Evolutionary conservation across 2,113 vertebrate genomes (phyloP).

Genomic region (Todiramphus chloris): DNA sequence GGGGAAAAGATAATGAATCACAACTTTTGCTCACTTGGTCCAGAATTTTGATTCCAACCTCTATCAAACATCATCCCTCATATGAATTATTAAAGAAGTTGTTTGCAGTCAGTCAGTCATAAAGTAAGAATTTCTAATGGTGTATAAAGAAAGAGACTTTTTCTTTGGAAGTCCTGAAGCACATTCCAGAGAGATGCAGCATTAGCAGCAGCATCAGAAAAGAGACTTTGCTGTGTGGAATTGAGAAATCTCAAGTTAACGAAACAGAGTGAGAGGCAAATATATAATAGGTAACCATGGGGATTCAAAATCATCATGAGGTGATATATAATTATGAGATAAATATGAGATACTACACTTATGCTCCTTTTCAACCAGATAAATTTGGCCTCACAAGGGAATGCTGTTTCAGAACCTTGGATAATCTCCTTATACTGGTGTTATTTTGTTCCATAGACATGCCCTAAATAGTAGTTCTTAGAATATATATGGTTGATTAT

Average conservation of each 20-base stretch:
- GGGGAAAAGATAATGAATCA: not conserved
- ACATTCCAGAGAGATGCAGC: not conserved
- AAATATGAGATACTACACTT: not conserved
- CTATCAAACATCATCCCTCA: not conserved
- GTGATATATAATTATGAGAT: not conserved
- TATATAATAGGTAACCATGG: fast-evolving
- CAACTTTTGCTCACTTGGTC: not conserved
- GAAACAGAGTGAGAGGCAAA: not conserved
- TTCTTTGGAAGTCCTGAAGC: not conserved
- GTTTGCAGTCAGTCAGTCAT: not conserved
- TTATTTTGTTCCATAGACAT: not conserved
- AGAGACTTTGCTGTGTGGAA: not conserved
- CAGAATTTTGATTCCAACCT: not conserved
- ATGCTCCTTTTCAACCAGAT: not conserved
- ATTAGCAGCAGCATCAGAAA: not conserved
- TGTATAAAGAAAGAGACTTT: not conserved
- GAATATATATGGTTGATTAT: not conserved
- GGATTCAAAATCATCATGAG: not conserved
- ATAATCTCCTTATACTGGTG: not conserved
- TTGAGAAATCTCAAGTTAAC: not conserved
- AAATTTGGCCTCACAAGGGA: not conserved
- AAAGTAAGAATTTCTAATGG: not conserved
- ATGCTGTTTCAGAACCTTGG: fast-evolving
- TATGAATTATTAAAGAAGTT: not conserved
- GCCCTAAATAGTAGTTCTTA: not conserved